Evolutionary conservation across 2,113 vertebrate species (phyloP), one percentile per base, ranked within the genome.

Genomic region (Cacatua alba): DNA sequence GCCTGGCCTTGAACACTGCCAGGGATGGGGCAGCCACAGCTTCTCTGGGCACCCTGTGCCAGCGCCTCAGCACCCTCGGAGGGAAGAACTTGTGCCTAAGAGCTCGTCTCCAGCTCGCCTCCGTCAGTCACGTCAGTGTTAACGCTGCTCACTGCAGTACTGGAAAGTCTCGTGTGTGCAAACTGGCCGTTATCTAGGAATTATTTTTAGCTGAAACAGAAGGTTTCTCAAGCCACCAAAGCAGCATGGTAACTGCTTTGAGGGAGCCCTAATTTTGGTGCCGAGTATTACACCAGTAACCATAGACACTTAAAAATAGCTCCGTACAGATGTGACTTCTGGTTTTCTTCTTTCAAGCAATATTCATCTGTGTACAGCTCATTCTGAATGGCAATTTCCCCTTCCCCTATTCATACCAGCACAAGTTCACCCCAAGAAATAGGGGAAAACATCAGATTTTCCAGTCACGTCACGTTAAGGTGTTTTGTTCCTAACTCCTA

Each of bases 151-250:
- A 10, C 37, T 37, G 37, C 37, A 44, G 84, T 83, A 91, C 85
- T 94, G 91, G 83, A 91, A 94, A 92, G 84, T 35, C 23, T 5
- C 43, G 31, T 14, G 1, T 13, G 79, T 62, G 95, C 84, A 57
- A 68, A 46, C 60, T 0, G 41, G 49, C 94, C 82, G 84, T 97
- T 94, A 96, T 96, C 95, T 90, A 95, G 96, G 95, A 92, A 97
- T 94, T 96, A 96, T 97, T 97, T 97, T 95, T 96, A 95, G 93
- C 94, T 51, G 67, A 94, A 94, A 64, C 94, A 93, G 67, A 82
- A 95, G 95, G 94, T 92, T 94, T 95, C 88, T 95, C 39, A 83
- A 93, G 90, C 93, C 93, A 92, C 86, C 95, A 51, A 68, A 59
- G 11, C 92, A 87, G 88, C 78, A 23, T 17, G 90, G 72, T 31